These are phyloP conservation scores for Spodoptera frugiperda DNA, from an alignment of 1,140 invertebrate species.

Conservation along the genomic window DNA sequence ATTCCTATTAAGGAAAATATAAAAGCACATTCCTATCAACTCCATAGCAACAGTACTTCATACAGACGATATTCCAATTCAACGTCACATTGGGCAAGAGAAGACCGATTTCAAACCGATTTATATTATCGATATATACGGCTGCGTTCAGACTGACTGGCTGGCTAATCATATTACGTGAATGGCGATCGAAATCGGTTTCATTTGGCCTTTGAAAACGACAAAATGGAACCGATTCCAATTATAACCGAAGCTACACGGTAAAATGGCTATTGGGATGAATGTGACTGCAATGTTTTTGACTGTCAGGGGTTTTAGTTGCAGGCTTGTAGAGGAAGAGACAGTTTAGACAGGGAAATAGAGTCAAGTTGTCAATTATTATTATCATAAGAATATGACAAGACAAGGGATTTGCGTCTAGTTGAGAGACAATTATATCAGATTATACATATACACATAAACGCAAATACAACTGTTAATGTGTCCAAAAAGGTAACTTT, in stretches of 20 bases:
- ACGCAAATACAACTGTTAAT: too few species aligned
- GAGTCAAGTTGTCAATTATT: too few species aligned
- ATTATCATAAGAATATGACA: too few species aligned
- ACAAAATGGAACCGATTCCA: slow-evolving; percentile 32
- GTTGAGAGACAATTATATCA: too few species aligned
- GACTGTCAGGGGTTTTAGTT: neutral
- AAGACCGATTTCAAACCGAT: neutral
- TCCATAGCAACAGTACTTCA: neutral
- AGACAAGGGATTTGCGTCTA: too few species aligned
- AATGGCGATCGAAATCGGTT: slow-evolving; percentile 24
- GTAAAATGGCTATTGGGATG: slow-evolving; percentile 2
- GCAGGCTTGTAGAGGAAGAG: too few species aligned
- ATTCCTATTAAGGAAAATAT: too few species aligned
- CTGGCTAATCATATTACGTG: slow-evolving; percentile 25
- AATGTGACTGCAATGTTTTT: slow-evolving; percentile 7
- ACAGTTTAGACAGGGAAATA: too few species aligned
- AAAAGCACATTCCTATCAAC: too few species aligned
- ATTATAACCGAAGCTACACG: slow-evolving; percentile 19
- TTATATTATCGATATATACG: neutral
- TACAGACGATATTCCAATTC: neutral
- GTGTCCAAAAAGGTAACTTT: too few species aligned
- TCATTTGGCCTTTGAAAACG: slow-evolving; percentile 33
- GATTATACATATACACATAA: too few species aligned
- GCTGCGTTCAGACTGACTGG: slow-evolving; percentile 11
- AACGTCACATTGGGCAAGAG: too few species aligned